Percentiles rank a stretch among this genome's conserved stretches.
These are phyloP conservation scores for Phalacrocorax aristotelis DNA, from an alignment of 2,113 vertebrate genomes.

Conservation along the genomic window DNA sequence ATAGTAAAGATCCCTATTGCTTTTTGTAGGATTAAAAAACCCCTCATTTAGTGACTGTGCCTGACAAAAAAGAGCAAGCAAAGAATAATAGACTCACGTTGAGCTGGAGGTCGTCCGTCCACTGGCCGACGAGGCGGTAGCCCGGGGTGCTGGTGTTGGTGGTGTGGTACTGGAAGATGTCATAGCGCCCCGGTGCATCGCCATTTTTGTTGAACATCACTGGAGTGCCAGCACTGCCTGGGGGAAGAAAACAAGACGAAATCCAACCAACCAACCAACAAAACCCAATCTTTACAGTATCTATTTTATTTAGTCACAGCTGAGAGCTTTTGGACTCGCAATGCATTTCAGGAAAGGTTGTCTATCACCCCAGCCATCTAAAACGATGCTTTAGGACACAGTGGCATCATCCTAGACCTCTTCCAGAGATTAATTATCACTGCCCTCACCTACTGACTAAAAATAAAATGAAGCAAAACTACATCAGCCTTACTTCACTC, in stretches of 20 bases:
- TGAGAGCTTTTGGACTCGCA: neutral
- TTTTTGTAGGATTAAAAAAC: neutral
- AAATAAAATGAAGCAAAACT: neutral
- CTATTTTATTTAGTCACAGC: fast-evolving
- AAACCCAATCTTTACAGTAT: neutral
- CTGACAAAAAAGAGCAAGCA: neutral
- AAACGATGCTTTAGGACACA: fast-evolving
- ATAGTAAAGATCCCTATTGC: fast-evolving
- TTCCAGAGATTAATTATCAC: neutral
- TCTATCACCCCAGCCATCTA: neutral
- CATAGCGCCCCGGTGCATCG: constrained; percentile 91
- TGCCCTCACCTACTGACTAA: neutral
- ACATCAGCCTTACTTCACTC: neutral
- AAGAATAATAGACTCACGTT: constrained; percentile 78
- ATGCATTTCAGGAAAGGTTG: neutral
- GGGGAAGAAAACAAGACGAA: constrained; percentile 21
- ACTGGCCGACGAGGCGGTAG: constrained; percentile 89
- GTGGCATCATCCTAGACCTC: neutral
- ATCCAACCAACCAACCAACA: constrained; percentile 7
- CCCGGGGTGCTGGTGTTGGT: constrained; percentile 81
- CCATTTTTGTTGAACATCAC: constrained; percentile 96
- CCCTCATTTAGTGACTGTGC: no score
- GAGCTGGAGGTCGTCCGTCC: constrained; percentile 92
- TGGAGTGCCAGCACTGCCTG: constrained; percentile 91
- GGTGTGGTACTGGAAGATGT: constrained; percentile 93